Conservation (phyloP, 2,888 invertebrate genomes). For the Reticulitermes lucifugus region DNA sequence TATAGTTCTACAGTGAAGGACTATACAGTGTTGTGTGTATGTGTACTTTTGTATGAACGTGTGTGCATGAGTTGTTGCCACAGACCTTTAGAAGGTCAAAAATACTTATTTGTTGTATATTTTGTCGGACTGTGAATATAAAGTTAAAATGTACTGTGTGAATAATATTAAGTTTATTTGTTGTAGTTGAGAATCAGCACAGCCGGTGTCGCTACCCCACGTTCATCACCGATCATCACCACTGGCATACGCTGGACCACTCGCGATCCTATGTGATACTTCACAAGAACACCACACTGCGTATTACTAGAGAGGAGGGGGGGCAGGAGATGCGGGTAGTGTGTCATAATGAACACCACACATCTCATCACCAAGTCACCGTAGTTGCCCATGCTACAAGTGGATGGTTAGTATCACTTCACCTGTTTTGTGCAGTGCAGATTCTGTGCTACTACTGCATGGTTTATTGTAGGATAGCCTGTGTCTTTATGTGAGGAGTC, state of each 20-base stretch:
- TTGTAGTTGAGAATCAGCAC: slow-evolving; percentile 77
- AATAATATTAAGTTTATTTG: background rate
- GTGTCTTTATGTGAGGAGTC: too few relatives aligned
- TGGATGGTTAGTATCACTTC: slow-evolving; percentile 73
- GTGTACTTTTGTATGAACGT: too few relatives aligned
- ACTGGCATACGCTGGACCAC: slow-evolving; percentile 84
- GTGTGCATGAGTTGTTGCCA: too few relatives aligned
- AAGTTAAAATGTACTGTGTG: too few relatives aligned
- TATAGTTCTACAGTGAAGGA: too few relatives aligned
- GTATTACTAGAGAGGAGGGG: slow-evolving; percentile 64
- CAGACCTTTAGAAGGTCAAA: too few relatives aligned
- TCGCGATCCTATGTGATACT: slow-evolving; percentile 79
- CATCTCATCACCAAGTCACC: slow-evolving; percentile 57
- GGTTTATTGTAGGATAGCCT: too few relatives aligned
- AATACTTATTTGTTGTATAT: slow-evolving; percentile 58
- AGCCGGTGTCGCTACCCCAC: slow-evolving; percentile 81
- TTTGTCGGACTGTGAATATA: too few relatives aligned
- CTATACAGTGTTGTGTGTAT: too few relatives aligned
- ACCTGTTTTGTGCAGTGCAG: too few relatives aligned
- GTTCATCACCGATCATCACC: slow-evolving; percentile 83
- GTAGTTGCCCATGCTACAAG: slow-evolving; percentile 81
- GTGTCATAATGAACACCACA: slow-evolving; percentile 66
- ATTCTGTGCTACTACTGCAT: too few relatives aligned
- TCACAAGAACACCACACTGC: slow-evolving; percentile 78
- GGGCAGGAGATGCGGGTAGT: slow-evolving; percentile 69